Base-by-base conservation (phyloP, 1,140 invertebrate species). In the Scaptomyza pallida region DNA sequence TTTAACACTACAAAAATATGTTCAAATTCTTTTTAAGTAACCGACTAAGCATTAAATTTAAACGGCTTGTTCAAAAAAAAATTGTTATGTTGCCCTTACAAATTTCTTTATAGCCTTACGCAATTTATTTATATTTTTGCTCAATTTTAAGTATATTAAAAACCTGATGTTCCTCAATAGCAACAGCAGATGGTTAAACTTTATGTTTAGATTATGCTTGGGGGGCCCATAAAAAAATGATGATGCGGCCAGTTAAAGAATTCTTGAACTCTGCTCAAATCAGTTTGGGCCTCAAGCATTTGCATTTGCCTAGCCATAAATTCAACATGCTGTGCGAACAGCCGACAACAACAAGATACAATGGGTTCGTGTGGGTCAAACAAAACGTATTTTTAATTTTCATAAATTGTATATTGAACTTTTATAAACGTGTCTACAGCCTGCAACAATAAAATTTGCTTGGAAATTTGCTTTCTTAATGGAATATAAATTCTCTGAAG, bases 391-490 rank as follows among this genome's bases (percentile, higher is more conserved):
- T 62, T 75, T 75, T 74, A 80, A 85, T 77, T 80, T 86, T 30
- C 69, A 86, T 86, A 77, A 63, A 80, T 85, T 80, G 77, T 73
- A 65, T 63, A 51, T 62, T 67, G 61, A 73, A 55, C 65, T 68
- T 75, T 78, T 72, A 47, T 44, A 57, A 62, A 63, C 54, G 59
- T 62, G 45, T 73, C 50, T 37, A 17, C n/a, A n/a, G n/a, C 33
- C 33, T 37, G n/a, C 12, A 12, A 2, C 10, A 37, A 37, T 9
- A 37, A 37, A 2, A 37, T n/a, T n/a, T n/a, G 33, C 3, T 12
- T 37, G 5, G 9, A n/a, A n/a, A n/a, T n/a, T n/a, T n/a, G n/a
- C n/a, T n/a, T n/a, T n/a, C n/a, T n/a, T n/a, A n/a, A n/a, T n/a
- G n/a, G n/a, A n/a, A n/a, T n/a, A n/a, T n/a, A n/a, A n/a, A n/a